phyloP scores from a whole-genome alignment of 2,888 invertebrate species.

The Agriopis aurantiaria region DNA sequence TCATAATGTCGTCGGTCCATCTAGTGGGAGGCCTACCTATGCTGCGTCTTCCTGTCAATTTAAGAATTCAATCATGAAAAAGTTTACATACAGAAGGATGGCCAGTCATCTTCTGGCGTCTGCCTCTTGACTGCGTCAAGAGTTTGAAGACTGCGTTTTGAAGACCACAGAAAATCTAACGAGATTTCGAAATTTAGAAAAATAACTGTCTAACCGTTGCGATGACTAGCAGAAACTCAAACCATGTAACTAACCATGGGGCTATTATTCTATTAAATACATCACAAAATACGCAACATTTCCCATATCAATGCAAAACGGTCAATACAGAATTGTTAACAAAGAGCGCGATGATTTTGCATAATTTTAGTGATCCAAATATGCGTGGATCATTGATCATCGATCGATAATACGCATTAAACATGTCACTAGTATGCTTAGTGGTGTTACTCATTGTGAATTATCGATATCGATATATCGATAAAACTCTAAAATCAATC shows the following conservation, averaged over 20 bases:
- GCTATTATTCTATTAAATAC: constrained; percentile 39
- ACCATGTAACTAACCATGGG: constrained; percentile 44
- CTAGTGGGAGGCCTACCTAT: too few relatives aligned
- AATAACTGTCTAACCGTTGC: constrained; percentile 55
- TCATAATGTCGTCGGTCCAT: too few relatives aligned
- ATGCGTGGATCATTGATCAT: constrained; percentile 83
- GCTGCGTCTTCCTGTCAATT: too few relatives aligned
- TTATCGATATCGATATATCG: constrained; percentile 29
- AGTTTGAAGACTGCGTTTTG: too few relatives aligned
- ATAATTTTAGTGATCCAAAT: constrained; percentile 85
- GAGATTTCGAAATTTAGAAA: constrained; percentile 9
- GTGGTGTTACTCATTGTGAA: constrained; percentile 48
- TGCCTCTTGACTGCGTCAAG: too few relatives aligned
- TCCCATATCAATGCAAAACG: constrained; percentile 67
- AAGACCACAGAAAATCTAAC: too few relatives aligned
- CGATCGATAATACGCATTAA: constrained; percentile 77
- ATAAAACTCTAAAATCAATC: too few relatives aligned
- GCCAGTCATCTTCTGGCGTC: too few relatives aligned
- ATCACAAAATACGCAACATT: constrained; percentile 56
- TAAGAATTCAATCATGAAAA: too few relatives aligned
- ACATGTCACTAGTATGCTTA: constrained; percentile 65
- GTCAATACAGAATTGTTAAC: constrained; percentile 67
- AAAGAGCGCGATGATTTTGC: constrained; percentile 80
- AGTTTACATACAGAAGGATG: too few relatives aligned
- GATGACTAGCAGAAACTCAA: constrained; percentile 50